Conservation (phyloP, 1,140 invertebrate species). For the Gonioctena quinquepunctata region DNA sequence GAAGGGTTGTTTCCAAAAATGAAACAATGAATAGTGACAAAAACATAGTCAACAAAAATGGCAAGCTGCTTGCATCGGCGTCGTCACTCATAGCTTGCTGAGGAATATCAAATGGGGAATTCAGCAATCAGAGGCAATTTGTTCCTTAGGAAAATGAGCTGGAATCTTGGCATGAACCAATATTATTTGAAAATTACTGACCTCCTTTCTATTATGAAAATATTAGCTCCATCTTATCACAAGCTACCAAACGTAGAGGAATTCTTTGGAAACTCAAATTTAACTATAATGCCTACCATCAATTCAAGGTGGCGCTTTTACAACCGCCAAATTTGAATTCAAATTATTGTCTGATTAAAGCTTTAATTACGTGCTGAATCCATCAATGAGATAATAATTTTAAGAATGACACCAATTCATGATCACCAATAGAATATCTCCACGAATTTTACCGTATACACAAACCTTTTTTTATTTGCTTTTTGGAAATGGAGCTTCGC, state of each 20-base stretch:
- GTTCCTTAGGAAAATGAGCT: conserved; percentile 6
- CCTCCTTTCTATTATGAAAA: conserved; percentile 54
- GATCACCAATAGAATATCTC: background rate
- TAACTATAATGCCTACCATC: background rate
- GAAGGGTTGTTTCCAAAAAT: background rate
- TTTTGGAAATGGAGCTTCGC: background rate
- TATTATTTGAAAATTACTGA: conserved; percentile 52
- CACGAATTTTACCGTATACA: background rate
- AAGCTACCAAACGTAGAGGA: conserved; percentile 46
- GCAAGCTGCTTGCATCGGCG: background rate
- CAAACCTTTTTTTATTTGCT: background rate
- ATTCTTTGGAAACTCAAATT: background rate
- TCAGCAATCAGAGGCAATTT: background rate
- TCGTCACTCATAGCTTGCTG: background rate
- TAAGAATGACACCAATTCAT: background rate
- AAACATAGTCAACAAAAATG: background rate
- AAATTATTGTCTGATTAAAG: background rate
- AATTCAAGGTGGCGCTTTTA: conserved; percentile 12
- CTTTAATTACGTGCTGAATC: no score
- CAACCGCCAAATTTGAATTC: conserved; percentile 11
- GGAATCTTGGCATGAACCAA: background rate
- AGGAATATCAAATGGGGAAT: background rate
- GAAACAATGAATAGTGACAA: background rate
- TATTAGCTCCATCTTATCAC: conserved; percentile 54
- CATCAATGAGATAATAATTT: background rate